Base-by-base conservation (phyloP, 2,797 vertebrate species). In the Buceros bicornis region DNA sequence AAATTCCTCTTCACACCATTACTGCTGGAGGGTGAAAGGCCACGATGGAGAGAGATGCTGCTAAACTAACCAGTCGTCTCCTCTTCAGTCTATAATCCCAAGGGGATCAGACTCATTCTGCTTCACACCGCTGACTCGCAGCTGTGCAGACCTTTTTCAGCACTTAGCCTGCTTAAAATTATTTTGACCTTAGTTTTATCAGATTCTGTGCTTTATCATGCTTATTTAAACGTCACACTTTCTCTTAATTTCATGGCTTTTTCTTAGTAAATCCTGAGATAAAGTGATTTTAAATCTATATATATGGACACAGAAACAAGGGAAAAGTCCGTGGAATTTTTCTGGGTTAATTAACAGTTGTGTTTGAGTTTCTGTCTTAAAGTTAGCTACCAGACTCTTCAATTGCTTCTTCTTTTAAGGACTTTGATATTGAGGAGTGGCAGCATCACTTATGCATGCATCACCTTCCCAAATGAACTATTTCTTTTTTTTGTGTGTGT, bases 51-150 rank as follows among this genome's bases (percentile, higher is more conserved):
- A 10, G 6, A 54, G 80, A 54, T 22, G 43, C 10, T 69, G 43
- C 50, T 60, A 24, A 74, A 82, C 33, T 51, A 54, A 33, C 20
- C 9, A 47, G n/a, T n/a, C 40, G 21, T 10, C 25, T 18, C 22
- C 11, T 66, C 37, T 73, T 77, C 60, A 26, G 20, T 18, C 45
- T 54, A 13, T 22, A 73, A 40, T 42, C 28, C 40, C 21, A 53
- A 35, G 4, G 28, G 14, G 4, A 7, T 25, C 45, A 28, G 48
- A 33, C 6, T 62, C 7, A 33, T 0, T 1, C 29, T 31, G 47
- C 33, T 61, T 83, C 61, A 15, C 11, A 18, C 11, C 64, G 25
- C 16, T 66, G 50, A 26, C 6, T 69, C 25, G 60, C 16, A 13
- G 4, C 17, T 43, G 11, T 25, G 5, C 24, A 91, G 72, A n/a